A percentile compares a stretch with the other conserved stretches of the same genome.
Conservation (phyloP, 2,797 vertebrate genomes). For the Poecilia velifera region DNA sequence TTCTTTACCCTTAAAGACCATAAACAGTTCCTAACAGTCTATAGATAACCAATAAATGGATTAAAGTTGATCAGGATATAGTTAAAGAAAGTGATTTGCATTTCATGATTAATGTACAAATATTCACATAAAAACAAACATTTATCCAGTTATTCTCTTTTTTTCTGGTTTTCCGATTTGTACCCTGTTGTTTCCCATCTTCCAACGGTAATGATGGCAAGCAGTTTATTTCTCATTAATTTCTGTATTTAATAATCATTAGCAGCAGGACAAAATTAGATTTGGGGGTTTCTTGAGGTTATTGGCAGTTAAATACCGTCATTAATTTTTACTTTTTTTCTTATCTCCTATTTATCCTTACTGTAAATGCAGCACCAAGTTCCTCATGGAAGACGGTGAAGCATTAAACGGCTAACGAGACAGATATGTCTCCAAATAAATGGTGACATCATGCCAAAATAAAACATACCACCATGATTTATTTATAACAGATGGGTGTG, state of each 20-base stretch:
- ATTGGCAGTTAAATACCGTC: neutral
- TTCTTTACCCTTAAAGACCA: neutral
- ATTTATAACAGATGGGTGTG: neutral
- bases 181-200: neutral
- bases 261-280: neutral
- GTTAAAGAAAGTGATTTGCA: neutral
- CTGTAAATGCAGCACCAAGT: neutral
- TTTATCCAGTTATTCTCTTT: neutral
- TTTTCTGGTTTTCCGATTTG: neutral
- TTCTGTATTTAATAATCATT: neutral
- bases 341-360: neutral
- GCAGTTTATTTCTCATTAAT: neutral
- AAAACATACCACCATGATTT: neutral
- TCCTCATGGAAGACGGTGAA: neutral
- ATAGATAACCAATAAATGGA: neutral
- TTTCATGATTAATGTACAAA: neutral
- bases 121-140: neutral
- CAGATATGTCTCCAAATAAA: neutral
- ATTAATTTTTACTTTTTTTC: neutral
- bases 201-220: neutral
- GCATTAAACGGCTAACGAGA: neutral
- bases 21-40: neutral
- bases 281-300: neutral
- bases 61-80: neutral
- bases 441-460: neutral